Base-by-base conservation (phyloP, 2,113 vertebrate genomes). In the Melanerpes formicivorus region DNA sequence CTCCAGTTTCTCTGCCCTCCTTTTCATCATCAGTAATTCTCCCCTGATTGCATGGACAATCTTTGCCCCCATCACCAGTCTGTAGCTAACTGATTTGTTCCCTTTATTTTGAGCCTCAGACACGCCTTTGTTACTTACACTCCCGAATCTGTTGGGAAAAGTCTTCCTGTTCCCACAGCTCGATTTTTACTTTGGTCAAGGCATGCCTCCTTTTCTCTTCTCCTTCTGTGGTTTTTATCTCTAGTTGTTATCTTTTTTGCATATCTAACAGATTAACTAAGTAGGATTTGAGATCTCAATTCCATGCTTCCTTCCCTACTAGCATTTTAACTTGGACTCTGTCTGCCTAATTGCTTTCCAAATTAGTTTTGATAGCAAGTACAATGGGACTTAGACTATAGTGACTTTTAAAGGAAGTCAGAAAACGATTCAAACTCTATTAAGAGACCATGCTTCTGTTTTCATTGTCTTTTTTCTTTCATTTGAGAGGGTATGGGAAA, bases 1-100 rank as follows among this genome's bases (percentile, higher is more conserved):
- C 87, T 93, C 84, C 78, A 84, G 63, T 94, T 94, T 96, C 87
- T 87, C 90, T 96, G 75, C 46, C 64, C 63, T 90, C 52, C 77
- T 94, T 86, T 88, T 69, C 65, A 79, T 88, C 84, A 66, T 23
- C 71, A 66, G 34, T 50, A 76, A 69, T 84, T 90, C 67, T 48
- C 66, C 64, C n/a, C 54, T 84, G 75, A 93, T 70, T 90, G 67
- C 67, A 80, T 3, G 3, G 22, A 70, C 66, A 88, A 73, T 54
- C 74, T 72, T 88, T 59, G 27, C 66, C 34, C 72, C 65, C 63
- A 23, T 26, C 0, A 0, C 55, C 27, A 21, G 65, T 82, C 87
- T 66, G 30, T 66, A 80, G 84, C 75, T 75, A 72, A 67, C 58
- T 9, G 58, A 79, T 80, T 80, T 44, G 25, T 73, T 87, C 5